These are phyloP conservation scores for Caenorhabditis panamensis DNA, from an alignment of 2,888 invertebrate genomes.

Conservation along the genomic window DNA sequence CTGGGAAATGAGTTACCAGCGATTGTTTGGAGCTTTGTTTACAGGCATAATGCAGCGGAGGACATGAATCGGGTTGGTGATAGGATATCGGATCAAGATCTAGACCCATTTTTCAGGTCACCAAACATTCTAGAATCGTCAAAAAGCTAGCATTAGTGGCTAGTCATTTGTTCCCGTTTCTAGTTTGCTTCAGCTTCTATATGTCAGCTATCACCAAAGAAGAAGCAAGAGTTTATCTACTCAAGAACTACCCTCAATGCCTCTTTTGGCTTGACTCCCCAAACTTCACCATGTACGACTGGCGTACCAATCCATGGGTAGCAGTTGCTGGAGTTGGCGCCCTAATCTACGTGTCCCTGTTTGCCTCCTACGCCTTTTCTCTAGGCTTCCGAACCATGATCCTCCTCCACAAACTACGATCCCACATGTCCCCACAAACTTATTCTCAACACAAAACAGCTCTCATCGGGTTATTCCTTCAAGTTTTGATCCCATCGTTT, in stretches of 20 bases:
- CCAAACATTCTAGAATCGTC: not conserved
- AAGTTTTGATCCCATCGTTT: conserved; percentile 18
- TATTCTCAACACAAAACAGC: conserved; percentile 33
- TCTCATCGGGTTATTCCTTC: conserved; percentile 9
- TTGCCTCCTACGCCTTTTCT: not conserved
- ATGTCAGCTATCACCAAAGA: not conserved
- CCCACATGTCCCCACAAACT: conserved; percentile 26
- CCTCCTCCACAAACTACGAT: conserved; percentile 16
- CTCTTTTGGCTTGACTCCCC: not conserved
- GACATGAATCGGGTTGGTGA: not conserved
- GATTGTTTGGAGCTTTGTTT: not conserved
- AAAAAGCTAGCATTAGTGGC: not conserved
- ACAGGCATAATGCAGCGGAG: conserved; percentile 5
- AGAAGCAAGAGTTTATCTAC: not conserved
- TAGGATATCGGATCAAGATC: not conserved
- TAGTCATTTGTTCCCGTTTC: conserved; percentile 11
- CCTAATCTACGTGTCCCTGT: not conserved
- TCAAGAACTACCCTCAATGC: conserved; percentile 18
- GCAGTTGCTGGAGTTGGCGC: not conserved
- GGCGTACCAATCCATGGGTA: not conserved
- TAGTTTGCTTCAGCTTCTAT: not conserved
- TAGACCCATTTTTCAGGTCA: not conserved
- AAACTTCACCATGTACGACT: conserved; percentile 3
- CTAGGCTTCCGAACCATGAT: conserved; percentile 15
- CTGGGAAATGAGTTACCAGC: conserved; percentile 8